Conservation (phyloP, 1,140 invertebrate genomes). For the Chymomyza costata region DNA sequence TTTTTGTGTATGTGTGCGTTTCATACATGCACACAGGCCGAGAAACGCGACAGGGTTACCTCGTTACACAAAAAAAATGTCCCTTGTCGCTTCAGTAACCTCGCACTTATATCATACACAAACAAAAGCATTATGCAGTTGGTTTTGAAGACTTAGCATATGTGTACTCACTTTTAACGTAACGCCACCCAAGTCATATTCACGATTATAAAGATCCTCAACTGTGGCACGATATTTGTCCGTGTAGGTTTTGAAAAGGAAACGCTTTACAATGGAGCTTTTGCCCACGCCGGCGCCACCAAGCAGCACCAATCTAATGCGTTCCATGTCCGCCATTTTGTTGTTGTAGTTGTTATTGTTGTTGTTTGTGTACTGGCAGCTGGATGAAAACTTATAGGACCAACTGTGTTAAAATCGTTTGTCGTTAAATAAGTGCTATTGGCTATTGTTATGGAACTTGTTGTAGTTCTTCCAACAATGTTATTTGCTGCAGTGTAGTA, state of each 20-base stretch:
- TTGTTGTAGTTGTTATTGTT: slow-evolving; percentile 2
- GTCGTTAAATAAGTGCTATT: slow-evolving; percentile 24
- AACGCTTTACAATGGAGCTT: slow-evolving; percentile 89
- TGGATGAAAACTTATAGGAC: not conserved
- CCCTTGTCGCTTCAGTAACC: too few relatives aligned
- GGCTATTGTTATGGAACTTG: slow-evolving; percentile 23
- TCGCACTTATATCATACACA: too few relatives aligned
- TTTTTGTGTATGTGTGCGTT: too few relatives aligned
- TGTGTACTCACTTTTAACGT: slow-evolving; percentile 80
- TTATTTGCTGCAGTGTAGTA: too few relatives aligned
- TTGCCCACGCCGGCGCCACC: slow-evolving; percentile 91
- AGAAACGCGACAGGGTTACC: not conserved
- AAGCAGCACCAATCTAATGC: slow-evolving; percentile 89
- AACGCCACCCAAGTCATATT: slow-evolving; percentile 86
- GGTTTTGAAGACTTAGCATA: too few relatives aligned
- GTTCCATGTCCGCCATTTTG: slow-evolving; percentile 82
- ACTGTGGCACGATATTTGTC: slow-evolving; percentile 92
- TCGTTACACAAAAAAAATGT: too few relatives aligned
- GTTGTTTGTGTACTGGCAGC: slow-evolving; percentile 14
- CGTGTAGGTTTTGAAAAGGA: slow-evolving; percentile 89
- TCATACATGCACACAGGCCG: not conserved
- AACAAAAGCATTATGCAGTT: too few relatives aligned
- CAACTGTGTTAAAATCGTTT: slow-evolving; percentile 37
- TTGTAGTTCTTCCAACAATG: too few relatives aligned
- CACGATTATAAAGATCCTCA: slow-evolving; percentile 91